Evolutionary conservation across 2,888 invertebrate species (phyloP).

Genomic region (Drosophila anceps): DNA sequence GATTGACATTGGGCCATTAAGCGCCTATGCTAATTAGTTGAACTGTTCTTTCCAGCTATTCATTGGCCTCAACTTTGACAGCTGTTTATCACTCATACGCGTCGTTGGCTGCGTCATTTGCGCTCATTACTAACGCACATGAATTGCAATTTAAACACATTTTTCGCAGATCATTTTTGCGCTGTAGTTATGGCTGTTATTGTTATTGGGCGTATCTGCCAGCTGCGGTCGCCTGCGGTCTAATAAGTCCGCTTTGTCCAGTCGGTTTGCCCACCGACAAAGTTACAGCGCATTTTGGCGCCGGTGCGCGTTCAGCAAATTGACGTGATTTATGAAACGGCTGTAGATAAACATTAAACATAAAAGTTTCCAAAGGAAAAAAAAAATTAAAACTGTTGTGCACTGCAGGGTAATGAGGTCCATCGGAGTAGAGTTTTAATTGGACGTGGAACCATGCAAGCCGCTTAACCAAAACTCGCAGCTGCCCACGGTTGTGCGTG

Average conservation of each 20-base stretch:
- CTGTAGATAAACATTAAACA: conserved; percentile 37
- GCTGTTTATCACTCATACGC: conserved; percentile 42
- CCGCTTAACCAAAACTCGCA: conserved; percentile 53
- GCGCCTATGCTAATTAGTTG: not conserved
- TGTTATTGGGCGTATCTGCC: not conserved
- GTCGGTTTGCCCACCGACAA: conserved; percentile 17
- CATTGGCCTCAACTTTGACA: not conserved
- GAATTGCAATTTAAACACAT: conserved; percentile 19
- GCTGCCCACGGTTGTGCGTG: conserved; percentile 23
- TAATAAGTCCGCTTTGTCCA: conserved; percentile 54
- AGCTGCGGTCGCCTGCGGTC: conserved; percentile 36
- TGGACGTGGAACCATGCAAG: conserved; percentile 28
- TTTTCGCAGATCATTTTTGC: conserved; percentile 1
- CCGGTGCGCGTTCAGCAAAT: conserved; percentile 48
- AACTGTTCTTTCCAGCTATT: not conserved
- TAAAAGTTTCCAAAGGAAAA: conserved; percentile 22
- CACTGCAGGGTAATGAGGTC: conserved; percentile 55
- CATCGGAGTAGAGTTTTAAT: conserved; percentile 15
- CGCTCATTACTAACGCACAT: conserved; percentile 19
- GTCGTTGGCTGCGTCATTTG: conserved; percentile 19
- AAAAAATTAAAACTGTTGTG: conserved; percentile 53
- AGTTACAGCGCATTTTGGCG: conserved; percentile 36
- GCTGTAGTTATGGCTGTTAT: conserved; percentile 24
- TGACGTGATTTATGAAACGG: conserved; percentile 52
- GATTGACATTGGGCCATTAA: not conserved